Percentiles rank a stretch among this genome's conserved stretches.
These are phyloP conservation scores for Tenthredo amoena DNA, from an alignment of 2,888 invertebrate genomes.

Conservation along the genomic window DNA sequence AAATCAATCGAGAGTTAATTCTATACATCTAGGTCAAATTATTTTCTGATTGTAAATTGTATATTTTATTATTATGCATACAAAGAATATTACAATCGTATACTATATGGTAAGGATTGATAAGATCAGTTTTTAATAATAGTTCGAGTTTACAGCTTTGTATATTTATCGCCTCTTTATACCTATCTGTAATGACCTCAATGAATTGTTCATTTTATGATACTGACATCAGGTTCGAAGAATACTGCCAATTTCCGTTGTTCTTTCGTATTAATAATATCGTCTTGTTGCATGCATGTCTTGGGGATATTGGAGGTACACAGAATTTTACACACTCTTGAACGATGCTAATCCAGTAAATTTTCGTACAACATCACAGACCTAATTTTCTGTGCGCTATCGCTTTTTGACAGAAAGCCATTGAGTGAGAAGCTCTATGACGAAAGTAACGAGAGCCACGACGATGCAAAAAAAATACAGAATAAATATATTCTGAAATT, in stretches of 20 bases:
- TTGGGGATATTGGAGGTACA: neutral
- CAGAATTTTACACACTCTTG: neutral
- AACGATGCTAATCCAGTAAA: neutral
- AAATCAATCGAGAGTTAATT: neutral
- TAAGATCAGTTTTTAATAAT: too few species aligned
- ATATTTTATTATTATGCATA: neutral
- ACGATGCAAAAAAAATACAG: neutral
- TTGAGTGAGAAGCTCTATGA: neutral
- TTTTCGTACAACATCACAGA: neutral
- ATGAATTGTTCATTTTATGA: too few species aligned
- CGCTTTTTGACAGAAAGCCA: neutral
- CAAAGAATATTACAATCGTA: neutral
- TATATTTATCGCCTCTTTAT: too few species aligned
- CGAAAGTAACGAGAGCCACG: neutral
- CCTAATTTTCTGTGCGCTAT: neutral
- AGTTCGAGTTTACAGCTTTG: too few species aligned
- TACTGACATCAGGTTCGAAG: too few species aligned
- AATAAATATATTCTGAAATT: slow-evolving; percentile 15
- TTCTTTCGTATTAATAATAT: too few species aligned
- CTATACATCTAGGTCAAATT: too few species aligned
- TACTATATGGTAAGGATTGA: neutral
- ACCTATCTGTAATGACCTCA: too few species aligned
- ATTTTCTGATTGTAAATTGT: neutral
- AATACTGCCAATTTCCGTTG: too few species aligned
- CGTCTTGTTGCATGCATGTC: neutral